Evolutionary conservation across 2,113 vertebrate genomes (phyloP).

Genomic region (Pristiophorus japonicus): DNA sequence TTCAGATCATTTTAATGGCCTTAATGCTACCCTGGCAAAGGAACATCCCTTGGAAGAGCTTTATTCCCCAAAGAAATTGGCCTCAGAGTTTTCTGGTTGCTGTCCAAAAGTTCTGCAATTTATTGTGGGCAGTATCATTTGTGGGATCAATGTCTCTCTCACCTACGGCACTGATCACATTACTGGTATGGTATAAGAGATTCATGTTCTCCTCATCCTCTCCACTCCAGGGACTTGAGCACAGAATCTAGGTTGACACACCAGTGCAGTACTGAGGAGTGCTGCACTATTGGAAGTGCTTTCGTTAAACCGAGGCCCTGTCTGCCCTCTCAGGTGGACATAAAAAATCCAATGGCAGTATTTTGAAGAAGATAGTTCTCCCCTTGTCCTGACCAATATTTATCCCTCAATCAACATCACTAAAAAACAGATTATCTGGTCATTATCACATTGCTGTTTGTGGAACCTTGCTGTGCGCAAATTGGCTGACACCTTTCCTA

Average conservation of each 20-base stretch:
- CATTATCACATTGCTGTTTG: not conserved
- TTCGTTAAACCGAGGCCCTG: not conserved
- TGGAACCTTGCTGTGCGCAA: not conserved
- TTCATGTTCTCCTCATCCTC: not conserved
- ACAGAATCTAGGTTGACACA: not conserved
- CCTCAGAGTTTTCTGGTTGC: not conserved
- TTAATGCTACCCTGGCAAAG: not conserved
- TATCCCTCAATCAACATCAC: not conserved
- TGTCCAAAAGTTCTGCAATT: not conserved
- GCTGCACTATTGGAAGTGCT: not conserved
- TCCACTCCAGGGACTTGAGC: not conserved
- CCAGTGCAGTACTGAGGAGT: not conserved
- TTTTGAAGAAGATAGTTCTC: not conserved
- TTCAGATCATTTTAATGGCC: not conserved
- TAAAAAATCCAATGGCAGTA: not conserved
- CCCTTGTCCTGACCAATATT: not conserved
- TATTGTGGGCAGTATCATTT: not conserved
- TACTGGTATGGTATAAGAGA: not conserved
- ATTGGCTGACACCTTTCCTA: too few relatives aligned
- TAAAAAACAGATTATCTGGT: not conserved
- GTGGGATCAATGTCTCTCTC: not conserved
- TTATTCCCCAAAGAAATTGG: not conserved
- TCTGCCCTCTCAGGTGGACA: not conserved
- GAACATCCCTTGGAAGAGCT: not conserved
- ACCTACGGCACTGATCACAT: not conserved